phyloP scores from a whole-genome alignment of 1,140 invertebrate species.

The Sipha flava region DNA sequence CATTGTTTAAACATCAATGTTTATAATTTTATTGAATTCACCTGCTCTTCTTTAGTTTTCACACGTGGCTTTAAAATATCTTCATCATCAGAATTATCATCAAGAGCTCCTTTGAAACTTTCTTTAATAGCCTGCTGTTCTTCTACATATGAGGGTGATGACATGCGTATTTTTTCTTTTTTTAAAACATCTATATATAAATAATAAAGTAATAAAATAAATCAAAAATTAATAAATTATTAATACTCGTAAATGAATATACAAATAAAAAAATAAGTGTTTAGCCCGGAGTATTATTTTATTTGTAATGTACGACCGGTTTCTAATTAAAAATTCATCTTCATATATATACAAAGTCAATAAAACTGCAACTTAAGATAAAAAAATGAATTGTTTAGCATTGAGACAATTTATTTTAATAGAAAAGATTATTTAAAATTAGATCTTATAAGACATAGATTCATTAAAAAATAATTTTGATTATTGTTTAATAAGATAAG shows the following conservation, averaged over 20 bases:
- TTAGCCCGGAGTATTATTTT: no score
- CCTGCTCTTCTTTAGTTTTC: constrained; percentile 55
- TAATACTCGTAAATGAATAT: background rate
- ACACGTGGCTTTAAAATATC: constrained; percentile 41
- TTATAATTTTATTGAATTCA: constrained; percentile 42
- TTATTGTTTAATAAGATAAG: no score
- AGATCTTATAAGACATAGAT: no score
- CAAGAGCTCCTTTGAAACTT: constrained; percentile 51
- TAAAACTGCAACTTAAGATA: no score
- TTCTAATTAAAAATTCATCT: no score
- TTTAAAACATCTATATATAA: constrained; percentile 29
- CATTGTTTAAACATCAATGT: background rate
- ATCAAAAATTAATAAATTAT: background rate
- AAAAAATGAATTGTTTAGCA: no score
- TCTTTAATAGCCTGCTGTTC: constrained; percentile 62
- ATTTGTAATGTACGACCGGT: no score
- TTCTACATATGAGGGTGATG: constrained; percentile 54
- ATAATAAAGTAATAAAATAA: background rate
- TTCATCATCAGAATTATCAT: constrained; percentile 47
- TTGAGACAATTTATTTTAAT: no score
- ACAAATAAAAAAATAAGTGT: no score
- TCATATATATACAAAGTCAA: no score
- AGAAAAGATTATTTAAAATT: no score
- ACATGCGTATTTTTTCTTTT: constrained; percentile 35
- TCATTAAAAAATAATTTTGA: no score